phyloP scores from a whole-genome alignment of 2,888 invertebrate species.

The Slavum lentiscoides region DNA sequence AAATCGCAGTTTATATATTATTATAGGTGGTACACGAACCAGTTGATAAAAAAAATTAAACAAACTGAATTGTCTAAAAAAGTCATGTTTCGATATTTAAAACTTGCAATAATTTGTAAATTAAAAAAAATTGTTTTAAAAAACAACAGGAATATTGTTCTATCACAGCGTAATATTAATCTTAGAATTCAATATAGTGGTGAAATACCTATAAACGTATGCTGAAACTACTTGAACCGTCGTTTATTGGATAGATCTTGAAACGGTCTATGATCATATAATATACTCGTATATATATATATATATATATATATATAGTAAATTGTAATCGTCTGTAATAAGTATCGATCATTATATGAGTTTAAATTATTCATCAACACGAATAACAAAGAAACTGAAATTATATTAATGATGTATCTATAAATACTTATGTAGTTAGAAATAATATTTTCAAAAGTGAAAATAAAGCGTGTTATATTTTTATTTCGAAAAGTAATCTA shows the following conservation, averaged over 20 bases:
- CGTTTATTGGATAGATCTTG: neutral
- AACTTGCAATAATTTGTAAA: no score
- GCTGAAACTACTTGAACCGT: neutral
- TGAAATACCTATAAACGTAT: neutral
- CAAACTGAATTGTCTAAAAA: no score
- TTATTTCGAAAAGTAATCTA: neutral
- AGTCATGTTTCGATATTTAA: no score
- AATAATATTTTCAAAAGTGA: neutral
- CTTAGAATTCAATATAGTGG: neutral
- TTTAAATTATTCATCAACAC: neutral
- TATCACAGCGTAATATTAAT: neutral
- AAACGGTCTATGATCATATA: neutral
- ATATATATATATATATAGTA: no score
- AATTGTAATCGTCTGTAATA: neutral
- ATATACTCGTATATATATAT: no score
- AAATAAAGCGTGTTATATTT: neutral
- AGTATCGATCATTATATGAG: neutral
- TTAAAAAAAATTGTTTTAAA: neutral
- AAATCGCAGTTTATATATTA: no score
- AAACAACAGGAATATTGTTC: neutral
- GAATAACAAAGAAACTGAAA: neutral
- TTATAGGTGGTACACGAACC: no score
- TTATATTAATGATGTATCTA: no score
- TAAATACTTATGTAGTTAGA: neutral
- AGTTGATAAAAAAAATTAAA: no score